A percentile compares a stretch with the other conserved stretches of the same genome.
These are phyloP conservation scores for Leistus spinibarbis DNA, from an alignment of 2,888 invertebrate species.

Conservation along the genomic window DNA sequence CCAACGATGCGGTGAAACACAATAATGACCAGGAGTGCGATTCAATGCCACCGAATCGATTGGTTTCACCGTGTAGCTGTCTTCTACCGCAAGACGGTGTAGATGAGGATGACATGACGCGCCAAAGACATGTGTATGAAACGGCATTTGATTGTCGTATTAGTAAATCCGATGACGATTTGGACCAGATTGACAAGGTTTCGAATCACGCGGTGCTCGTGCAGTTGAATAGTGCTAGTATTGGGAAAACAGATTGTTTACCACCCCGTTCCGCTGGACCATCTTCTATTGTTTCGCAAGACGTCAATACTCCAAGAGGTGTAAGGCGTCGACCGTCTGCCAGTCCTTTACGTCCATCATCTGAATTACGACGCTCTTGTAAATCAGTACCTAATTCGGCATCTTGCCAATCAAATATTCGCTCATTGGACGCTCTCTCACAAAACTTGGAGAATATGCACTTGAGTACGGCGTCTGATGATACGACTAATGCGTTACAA, in stretches of 20 bases:
- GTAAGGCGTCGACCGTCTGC: not conserved
- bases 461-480: conserved; percentile 61
- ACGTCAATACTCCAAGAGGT: conserved; percentile 2
- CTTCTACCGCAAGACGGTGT: conserved; percentile 67
- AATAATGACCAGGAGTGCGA: conserved; percentile 72
- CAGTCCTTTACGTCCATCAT: conserved; percentile 5
- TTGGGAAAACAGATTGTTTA: conserved; percentile 28
- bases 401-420: conserved; percentile 12
- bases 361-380: not conserved
- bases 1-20: conserved; percentile 43
- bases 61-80: conserved; percentile 74
- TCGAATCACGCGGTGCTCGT: conserved; percentile 79
- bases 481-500: conserved; percentile 65
- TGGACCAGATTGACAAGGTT: conserved; percentile 81
- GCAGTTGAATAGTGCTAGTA: conserved; percentile 59
- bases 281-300: conserved; percentile 55
- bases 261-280: conserved; percentile 58
- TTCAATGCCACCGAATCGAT: conserved; percentile 75
- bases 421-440: conserved; percentile 5
- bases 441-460: conserved; percentile 63
- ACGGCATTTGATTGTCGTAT: conserved; percentile 90
- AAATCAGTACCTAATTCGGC: not conserved
- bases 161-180: conserved; percentile 77
- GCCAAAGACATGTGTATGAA: conserved; percentile 81
- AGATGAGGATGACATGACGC: conserved; percentile 63